phyloP scores from a whole-genome alignment of 2,113 vertebrate genomes.

The Oriolus oriolus region DNA sequence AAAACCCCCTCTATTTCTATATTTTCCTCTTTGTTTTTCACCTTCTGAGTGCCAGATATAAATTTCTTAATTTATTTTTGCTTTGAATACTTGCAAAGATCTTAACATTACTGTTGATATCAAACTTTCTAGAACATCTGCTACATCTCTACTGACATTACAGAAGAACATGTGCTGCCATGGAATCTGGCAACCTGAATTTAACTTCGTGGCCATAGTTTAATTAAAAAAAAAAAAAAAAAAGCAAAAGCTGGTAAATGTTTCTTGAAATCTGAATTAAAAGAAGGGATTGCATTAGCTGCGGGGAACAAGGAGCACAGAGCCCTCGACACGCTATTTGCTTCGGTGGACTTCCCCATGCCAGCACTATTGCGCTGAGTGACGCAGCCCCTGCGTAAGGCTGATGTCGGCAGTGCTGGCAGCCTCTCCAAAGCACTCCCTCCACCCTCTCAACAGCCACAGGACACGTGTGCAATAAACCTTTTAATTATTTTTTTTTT shows the following conservation, averaged over 20 bases:
- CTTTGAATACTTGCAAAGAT: background rate
- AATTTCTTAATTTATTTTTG: background rate
- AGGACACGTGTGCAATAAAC: background rate
- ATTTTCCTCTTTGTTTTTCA: background rate
- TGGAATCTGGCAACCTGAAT: background rate
- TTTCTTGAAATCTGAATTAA: background rate
- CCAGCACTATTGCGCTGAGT: rapidly evolving
- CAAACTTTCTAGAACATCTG: background rate
- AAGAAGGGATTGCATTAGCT: background rate
- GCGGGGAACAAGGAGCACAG: background rate
- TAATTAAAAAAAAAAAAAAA: background rate
- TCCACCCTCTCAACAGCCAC: background rate
- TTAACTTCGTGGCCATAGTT: background rate
- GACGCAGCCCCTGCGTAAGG: background rate
- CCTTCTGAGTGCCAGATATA: background rate
- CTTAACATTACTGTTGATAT: background rate
- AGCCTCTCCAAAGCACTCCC: background rate
- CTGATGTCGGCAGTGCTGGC: background rate
- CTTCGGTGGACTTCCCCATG: background rate
- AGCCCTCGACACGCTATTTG: background rate
- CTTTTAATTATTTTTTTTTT: background rate
- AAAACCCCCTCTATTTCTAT: rapidly evolving
- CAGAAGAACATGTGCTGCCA: rapidly evolving
- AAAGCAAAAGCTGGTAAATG: background rate
- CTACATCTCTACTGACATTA: background rate